Base-by-base conservation (phyloP, 2,113 vertebrate genomes). In the Aythya baeri region DNA sequence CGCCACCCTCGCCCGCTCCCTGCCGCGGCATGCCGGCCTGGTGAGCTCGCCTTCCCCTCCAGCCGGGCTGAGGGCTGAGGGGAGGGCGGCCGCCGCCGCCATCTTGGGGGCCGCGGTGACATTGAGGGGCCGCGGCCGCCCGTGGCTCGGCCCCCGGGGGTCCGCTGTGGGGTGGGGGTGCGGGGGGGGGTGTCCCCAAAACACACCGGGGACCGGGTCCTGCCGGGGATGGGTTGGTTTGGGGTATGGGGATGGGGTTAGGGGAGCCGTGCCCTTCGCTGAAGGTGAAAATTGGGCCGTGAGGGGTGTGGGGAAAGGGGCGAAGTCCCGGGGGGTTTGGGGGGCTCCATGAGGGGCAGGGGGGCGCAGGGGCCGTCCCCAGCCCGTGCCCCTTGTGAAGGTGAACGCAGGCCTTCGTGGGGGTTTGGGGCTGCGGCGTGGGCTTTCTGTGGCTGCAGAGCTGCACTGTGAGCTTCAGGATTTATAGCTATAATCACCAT, bases 21-120 rank as follows among this genome's bases (percentile, higher is more conserved):
- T 99, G 57, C 99, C 98, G 15, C 98, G 98, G 67, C 98, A 99
- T 96, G 98, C 98, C 38, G 98, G 98, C 83, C 95, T 99, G 97
- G 99, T 99, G 95, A 99, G 99, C 12, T 27, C 12, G 1, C 2
- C n/a, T 2, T 20, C 32, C 9, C 2, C 7, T 72, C 2, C 22
- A 3, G 16, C 3, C 12, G 9, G 52, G 34, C 13, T 17, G 27
- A 1, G 22, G 17, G 12, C 20, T 1, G 20, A 25, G 17, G 13
- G 15, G 5, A 6, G 12, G 21, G 4, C 2, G 12, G 21, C 4
- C 2, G n/a, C 17, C 5, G 21, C 41, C 8, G 80, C 65, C 77
- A n/a, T 86, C 61, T 91, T 72, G 82, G 31, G 16, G 71, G 26
- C 22, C 23, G 72, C 25, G 49, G 83, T 96, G 92, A 93, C 94